Percentiles rank a stretch among this genome's conserved stretches.
phyloP scores from a whole-genome alignment of 2,888 invertebrate genomes.

The Napeogenes sylphis region DNA sequence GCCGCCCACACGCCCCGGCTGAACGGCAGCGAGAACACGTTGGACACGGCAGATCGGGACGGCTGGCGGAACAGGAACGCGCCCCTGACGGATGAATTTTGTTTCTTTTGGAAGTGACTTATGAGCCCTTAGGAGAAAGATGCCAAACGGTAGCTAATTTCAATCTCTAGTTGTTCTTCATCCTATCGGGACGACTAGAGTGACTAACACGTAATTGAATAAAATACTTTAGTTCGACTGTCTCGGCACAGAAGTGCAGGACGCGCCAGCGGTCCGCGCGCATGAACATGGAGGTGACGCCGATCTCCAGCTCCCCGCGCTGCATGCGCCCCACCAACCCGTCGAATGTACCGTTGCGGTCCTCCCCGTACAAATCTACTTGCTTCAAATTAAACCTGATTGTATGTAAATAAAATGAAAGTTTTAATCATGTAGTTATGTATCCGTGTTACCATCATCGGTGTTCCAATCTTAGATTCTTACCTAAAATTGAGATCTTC shows the following conservation, averaged over 20 bases:
- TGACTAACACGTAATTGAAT: conserved; percentile 8
- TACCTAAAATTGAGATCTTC: conserved; percentile 58
- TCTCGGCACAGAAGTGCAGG: conserved; percentile 75
- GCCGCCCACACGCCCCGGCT: conserved; percentile 76
- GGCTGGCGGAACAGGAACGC: conserved; percentile 81
- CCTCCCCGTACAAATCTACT: conserved; percentile 72
- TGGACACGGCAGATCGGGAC: conserved; percentile 77
- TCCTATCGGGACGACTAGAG: too few relatives aligned
- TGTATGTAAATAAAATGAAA: neutral
- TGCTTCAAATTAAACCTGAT: conserved; percentile 53
- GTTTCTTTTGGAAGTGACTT: too few relatives aligned
- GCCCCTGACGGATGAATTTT: conserved; percentile 49
- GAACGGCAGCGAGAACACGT: conserved; percentile 80
- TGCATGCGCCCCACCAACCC: conserved; percentile 77
- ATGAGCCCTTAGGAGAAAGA: too few relatives aligned
- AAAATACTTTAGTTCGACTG: conserved; percentile 48
- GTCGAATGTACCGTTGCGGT: conserved; percentile 76
- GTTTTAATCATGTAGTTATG: too few relatives aligned
- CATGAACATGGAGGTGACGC: conserved; percentile 74
- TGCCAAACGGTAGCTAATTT: too few relatives aligned
- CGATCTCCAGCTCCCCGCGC: conserved; percentile 73
- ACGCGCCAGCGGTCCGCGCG: conserved; percentile 73
- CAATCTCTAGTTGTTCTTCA: too few relatives aligned
- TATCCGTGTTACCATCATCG: too few relatives aligned
- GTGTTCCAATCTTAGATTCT: neutral